Evolutionary conservation across 2,113 vertebrate genomes (phyloP).

Genomic region (Pseudorhombus dupliciocellatus): DNA sequence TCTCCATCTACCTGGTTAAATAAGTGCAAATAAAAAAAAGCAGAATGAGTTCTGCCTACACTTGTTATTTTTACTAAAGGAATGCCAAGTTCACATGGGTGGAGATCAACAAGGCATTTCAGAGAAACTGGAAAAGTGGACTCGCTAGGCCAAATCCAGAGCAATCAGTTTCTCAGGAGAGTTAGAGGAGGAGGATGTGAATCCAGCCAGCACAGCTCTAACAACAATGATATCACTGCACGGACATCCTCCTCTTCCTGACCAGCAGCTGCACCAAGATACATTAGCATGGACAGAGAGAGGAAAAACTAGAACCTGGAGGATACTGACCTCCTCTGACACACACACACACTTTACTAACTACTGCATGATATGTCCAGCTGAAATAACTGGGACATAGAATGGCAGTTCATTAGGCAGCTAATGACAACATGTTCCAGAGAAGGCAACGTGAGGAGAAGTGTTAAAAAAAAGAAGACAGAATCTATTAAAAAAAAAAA

Average conservation of each 20-base stretch:
- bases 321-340: slow-evolving; percentile 46
- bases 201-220: slow-evolving; percentile 67
- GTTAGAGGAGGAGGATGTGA: slow-evolving; percentile 72
- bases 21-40: neutral
- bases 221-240: slow-evolving; percentile 75
- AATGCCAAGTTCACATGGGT: slow-evolving; percentile 40
- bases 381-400: slow-evolving; percentile 3
- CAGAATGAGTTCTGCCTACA: slow-evolving; percentile 2
- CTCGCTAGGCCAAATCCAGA: slow-evolving; percentile 40
- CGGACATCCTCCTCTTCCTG: slow-evolving; percentile 70
- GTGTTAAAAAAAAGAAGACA: slow-evolving; percentile 16
- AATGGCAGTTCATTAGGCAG: slow-evolving; percentile 7
- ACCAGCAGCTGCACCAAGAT: slow-evolving; percentile 60
- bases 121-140: slow-evolving; percentile 67
- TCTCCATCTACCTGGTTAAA: neutral
- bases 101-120: slow-evolving; percentile 31
- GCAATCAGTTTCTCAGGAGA: slow-evolving; percentile 42
- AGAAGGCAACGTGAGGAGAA: neutral
- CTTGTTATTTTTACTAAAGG: slow-evolving; percentile 18
- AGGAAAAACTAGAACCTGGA: slow-evolving; percentile 47
- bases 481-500: slow-evolving; percentile 18
- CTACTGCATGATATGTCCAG: slow-evolving; percentile 13
- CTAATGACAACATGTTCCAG: slow-evolving; percentile 12
- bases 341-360: slow-evolving; percentile 13
- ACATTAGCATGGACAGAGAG: slow-evolving; percentile 37